Percentiles rank a stretch among this genome's conserved stretches.
phyloP scores from a whole-genome alignment of 2,113 vertebrate genomes.

The Myotis yumanensis region DNA sequence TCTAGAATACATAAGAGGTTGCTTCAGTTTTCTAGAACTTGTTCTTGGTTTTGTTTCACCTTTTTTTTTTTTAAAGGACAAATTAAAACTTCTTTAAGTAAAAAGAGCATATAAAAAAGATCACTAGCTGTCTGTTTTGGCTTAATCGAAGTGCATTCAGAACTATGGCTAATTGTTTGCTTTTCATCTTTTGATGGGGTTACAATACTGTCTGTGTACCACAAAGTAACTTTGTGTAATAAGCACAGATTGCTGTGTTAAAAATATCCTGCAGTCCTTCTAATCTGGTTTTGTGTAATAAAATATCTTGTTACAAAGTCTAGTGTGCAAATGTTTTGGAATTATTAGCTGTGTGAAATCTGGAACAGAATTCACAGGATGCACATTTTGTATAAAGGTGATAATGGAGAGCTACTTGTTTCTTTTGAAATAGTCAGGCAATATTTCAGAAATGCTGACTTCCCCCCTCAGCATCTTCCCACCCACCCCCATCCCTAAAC shows the following conservation, averaged over 20 bases:
- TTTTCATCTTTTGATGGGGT: constrained; percentile 86
- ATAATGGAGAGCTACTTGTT: constrained; percentile 84
- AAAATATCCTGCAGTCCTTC: constrained; percentile 91
- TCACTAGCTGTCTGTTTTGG: constrained; percentile 91
- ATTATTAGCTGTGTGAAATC: constrained; percentile 78
- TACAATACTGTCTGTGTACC: constrained; percentile 90
- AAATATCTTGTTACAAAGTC: constrained; percentile 88
- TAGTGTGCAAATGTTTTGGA: constrained; percentile 86
- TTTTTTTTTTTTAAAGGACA: constrained; percentile 93
- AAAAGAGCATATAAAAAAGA: constrained; percentile 92
- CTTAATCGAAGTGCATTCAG: constrained; percentile 91
- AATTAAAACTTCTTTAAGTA: constrained; percentile 90
- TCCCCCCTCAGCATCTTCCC: constrained; percentile 47
- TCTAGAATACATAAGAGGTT: constrained; percentile 95
- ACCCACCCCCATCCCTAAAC: constrained; percentile 60
- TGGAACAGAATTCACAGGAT: constrained; percentile 85
- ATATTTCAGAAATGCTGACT: constrained; percentile 68
- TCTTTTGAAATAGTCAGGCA: constrained; percentile 73
- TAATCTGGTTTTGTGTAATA: constrained; percentile 86
- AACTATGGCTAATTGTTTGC: constrained; percentile 88
- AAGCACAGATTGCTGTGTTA: constrained; percentile 86
- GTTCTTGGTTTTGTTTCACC: constrained; percentile 88
- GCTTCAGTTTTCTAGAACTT: constrained; percentile 92
- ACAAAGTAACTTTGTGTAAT: constrained; percentile 87
- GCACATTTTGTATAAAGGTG: constrained; percentile 86